Evolutionary conservation across 2,113 vertebrate species (phyloP).

Genomic region (Apodemus speciosus): DNA sequence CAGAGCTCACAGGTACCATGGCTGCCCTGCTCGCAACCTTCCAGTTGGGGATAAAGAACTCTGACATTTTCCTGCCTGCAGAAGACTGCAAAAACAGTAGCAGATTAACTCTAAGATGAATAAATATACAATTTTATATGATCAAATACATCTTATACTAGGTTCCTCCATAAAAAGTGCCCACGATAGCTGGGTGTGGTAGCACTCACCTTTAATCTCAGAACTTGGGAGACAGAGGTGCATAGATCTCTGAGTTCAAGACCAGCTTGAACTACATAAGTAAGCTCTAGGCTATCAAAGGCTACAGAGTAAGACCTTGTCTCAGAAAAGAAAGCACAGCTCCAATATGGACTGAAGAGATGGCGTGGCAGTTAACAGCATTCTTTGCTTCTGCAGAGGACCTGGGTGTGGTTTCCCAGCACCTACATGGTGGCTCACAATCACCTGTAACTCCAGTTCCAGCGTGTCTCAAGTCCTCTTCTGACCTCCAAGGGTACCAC

Average conservation of each 20-base stretch:
- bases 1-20: not conserved
- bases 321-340: not conserved
- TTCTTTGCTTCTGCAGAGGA: not conserved
- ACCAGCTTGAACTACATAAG: not conserved
- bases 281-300: not conserved
- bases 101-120: conserved; percentile 16
- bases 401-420: not conserved
- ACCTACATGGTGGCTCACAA: not conserved
- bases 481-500: not conserved
- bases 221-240: not conserved
- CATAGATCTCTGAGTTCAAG: not conserved
- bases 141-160: not conserved
- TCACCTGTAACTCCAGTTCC: not conserved
- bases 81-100: not conserved
- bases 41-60: not conserved
- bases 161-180: not conserved
- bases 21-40: not conserved
- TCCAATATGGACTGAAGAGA: not conserved
- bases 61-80: not conserved
- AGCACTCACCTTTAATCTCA: not conserved
- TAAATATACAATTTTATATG: not conserved
- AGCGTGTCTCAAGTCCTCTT: not conserved
- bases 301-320: not conserved
- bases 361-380: not conserved
- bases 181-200: not conserved